Evolutionary conservation across 2,888 invertebrate genomes (phyloP).

Genomic region (Drosophila colorata): DNA sequence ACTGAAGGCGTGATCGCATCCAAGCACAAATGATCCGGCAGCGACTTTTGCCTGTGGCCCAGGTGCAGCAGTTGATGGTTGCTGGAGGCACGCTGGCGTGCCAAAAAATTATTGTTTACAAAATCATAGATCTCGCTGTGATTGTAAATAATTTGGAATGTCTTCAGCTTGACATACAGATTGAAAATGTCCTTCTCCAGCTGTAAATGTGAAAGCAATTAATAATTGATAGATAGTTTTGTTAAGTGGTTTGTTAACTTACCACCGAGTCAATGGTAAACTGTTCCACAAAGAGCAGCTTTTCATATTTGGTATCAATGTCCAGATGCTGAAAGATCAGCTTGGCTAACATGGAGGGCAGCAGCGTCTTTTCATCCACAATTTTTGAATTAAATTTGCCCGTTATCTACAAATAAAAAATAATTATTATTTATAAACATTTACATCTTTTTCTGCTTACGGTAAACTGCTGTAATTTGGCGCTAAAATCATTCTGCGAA

Average conservation of each 20-base stretch:
- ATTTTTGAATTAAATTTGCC: constrained; percentile 87
- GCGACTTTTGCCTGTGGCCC: constrained; percentile 70
- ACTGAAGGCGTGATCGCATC: constrained; percentile 24
- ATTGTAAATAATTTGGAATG: constrained; percentile 89
- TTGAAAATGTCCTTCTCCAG: constrained; percentile 88
- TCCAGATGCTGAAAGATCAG: constrained; percentile 88
- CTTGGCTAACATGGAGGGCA: constrained; percentile 88
- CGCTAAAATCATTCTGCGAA: constrained; percentile 90
- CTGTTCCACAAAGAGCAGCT: constrained; percentile 87
- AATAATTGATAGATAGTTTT: neutral
- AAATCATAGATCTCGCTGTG: constrained; percentile 88
- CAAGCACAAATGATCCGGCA: constrained; percentile 69
- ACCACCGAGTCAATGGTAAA: constrained; percentile 88
- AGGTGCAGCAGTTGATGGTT: constrained; percentile 68
- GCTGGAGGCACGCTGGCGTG: constrained; percentile 80
- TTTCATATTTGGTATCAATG: constrained; percentile 87
- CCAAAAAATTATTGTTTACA: constrained; percentile 87
- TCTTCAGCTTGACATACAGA: constrained; percentile 89
- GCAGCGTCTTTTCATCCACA: constrained; percentile 82
- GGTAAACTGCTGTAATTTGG: constrained; percentile 89
- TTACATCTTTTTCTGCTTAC: constrained; percentile 82
- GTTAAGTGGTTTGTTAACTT: constrained; percentile 31
- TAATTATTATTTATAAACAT: neutral
- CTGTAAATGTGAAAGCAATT: constrained; percentile 44
- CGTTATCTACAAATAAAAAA: constrained; percentile 85